Evolutionary conservation across 1,140 invertebrate genomes (phyloP).

Genomic region (Chrysopa pallens): DNA sequence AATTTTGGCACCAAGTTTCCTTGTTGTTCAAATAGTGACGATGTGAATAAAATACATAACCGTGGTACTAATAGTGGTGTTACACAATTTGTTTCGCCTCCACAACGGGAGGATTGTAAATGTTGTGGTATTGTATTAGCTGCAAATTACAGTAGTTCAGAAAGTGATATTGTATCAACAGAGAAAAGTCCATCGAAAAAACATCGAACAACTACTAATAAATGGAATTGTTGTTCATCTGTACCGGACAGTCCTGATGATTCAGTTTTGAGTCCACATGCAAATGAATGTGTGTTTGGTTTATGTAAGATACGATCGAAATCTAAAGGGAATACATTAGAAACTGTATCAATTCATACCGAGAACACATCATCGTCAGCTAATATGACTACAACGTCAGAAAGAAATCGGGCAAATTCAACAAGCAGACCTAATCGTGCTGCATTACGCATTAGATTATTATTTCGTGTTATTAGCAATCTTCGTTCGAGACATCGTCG

Average conservation of each 20-base stretch:
- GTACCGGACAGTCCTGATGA: conserved; percentile 34
- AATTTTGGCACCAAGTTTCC: background rate
- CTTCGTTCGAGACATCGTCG: conserved; percentile 6
- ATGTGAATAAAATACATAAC: conserved; percentile 17
- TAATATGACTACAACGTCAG: too few species aligned
- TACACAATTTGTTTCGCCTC: conserved; percentile 5
- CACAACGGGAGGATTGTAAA: conserved; percentile 1
- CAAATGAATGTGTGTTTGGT: conserved; percentile 3
- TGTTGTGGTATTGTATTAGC: background rate
- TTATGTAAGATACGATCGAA: background rate
- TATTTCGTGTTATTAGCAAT: conserved; percentile 19
- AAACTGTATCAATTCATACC: too few species aligned
- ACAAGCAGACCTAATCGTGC: too few species aligned
- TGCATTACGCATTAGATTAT: too few species aligned
- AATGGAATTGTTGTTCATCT: conserved; percentile 33
- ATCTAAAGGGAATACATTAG: background rate
- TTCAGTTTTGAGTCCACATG: conserved; percentile 10
- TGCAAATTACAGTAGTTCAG: conserved; percentile 7
- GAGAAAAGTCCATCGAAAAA: conserved; percentile 13
- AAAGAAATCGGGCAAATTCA: too few species aligned
- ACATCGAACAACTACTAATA: conserved; percentile 4
- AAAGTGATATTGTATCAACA: conserved; percentile 21
- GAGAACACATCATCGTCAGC: too few species aligned
- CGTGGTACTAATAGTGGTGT: conserved; percentile 6
- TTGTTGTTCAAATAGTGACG: conserved; percentile 11